Evolutionary conservation across 2,888 invertebrate genomes (phyloP).

Genomic region (Nephrocerus scutellatus): DNA sequence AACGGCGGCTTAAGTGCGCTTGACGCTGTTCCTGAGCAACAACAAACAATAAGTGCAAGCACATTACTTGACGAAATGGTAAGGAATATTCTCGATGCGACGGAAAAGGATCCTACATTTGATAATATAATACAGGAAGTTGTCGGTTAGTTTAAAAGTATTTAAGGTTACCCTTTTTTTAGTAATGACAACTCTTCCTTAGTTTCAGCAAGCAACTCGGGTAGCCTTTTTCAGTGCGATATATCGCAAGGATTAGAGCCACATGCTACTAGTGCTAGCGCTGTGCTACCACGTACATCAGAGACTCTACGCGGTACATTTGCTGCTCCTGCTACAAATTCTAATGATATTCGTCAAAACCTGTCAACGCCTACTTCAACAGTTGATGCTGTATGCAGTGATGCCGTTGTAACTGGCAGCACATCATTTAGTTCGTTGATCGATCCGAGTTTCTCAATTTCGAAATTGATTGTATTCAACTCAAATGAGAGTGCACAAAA

Average conservation of each 20-base stretch:
- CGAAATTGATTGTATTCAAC: slow-evolving; percentile 42
- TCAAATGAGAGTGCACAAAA: slow-evolving; percentile 41
- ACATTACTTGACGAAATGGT: slow-evolving; percentile 38
- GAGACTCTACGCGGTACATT: slow-evolving; percentile 32
- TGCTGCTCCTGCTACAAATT: slow-evolving; percentile 14
- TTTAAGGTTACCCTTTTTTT: not conserved
- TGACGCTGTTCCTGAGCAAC: no score
- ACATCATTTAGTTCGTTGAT: slow-evolving; percentile 30
- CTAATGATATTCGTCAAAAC: slow-evolving; percentile 3
- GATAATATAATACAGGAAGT: slow-evolving; percentile 40
- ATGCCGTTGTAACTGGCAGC: slow-evolving; percentile 5
- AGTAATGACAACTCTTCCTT: no score
- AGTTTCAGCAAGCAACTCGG: no score
- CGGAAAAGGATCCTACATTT: slow-evolving; percentile 42
- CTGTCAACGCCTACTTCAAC: slow-evolving; percentile 16
- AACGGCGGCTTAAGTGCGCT: no score
- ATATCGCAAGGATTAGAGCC: no score
- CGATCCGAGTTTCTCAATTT: slow-evolving; percentile 42
- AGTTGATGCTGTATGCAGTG: slow-evolving; percentile 7
- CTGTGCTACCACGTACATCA: slow-evolving; percentile 31
- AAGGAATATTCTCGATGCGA: slow-evolving; percentile 39
- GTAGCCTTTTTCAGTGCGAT: no score
- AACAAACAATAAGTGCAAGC: slow-evolving; percentile 21
- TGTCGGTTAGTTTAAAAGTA: slow-evolving; percentile 21
- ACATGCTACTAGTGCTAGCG: slow-evolving; percentile 7